Conservation (phyloP, 2,888 invertebrate species). For the Melolontha melolontha region DNA sequence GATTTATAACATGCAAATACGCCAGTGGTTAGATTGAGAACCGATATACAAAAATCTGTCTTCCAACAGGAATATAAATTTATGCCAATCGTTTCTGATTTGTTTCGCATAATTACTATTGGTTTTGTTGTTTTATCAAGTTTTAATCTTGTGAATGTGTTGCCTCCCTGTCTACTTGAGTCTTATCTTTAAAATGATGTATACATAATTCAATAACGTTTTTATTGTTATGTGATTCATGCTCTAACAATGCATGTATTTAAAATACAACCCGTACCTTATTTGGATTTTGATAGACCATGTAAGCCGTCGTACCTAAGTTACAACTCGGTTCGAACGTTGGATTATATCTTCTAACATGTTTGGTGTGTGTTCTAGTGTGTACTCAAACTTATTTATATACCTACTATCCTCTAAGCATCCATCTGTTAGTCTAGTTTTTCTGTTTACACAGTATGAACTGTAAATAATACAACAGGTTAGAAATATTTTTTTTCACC, state of each 20-base stretch:
- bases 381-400: constrained; percentile 17
- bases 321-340: constrained; percentile 18
- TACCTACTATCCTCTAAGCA: constrained; percentile 21
- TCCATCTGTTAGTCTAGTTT: constrained; percentile 7
- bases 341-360: constrained; percentile 25
- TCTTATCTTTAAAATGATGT: too few species aligned
- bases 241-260: constrained; percentile 1
- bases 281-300: constrained; percentile 23
- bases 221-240: constrained; percentile 18
- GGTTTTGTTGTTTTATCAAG: too few species aligned
- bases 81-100: too few species aligned
- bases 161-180: too few species aligned
- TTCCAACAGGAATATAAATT: too few species aligned
- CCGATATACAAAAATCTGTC: too few species aligned
- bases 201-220: constrained; percentile 1
- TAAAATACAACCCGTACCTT: constrained; percentile 10
- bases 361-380: constrained; percentile 19
- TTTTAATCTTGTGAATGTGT: too few species aligned
- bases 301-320: constrained; percentile 17
- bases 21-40: too few species aligned
- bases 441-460: neutral
- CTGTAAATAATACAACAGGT: constrained; percentile 18
- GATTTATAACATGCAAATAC: too few species aligned
- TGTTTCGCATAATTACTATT: too few species aligned
- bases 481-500: constrained; percentile 17